Conservation (phyloP, 1,140 invertebrate species). For the Varroa destructor region DNA sequence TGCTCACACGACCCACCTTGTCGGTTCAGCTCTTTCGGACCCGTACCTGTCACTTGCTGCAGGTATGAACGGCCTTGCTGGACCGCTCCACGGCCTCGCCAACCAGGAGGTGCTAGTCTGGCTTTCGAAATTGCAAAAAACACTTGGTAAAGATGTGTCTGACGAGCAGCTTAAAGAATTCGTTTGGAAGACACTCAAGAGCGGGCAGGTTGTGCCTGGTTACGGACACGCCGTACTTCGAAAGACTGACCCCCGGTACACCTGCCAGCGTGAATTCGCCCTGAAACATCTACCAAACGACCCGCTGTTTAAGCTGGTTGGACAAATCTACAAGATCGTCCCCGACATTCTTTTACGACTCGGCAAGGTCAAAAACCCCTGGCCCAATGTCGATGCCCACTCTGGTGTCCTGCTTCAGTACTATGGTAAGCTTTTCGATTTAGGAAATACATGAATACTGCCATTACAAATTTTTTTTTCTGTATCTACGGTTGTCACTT, state of each 20-base stretch:
- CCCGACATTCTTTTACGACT: slow-evolving; percentile 48
- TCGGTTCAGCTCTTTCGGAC: slow-evolving; percentile 50
- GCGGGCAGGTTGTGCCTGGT: slow-evolving; percentile 50
- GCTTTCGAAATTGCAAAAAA: slow-evolving; percentile 41
- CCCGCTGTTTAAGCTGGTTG: slow-evolving; percentile 45
- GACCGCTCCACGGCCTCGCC: slow-evolving; percentile 50
- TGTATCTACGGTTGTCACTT: neutral
- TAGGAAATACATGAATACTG: slow-evolving; percentile 13
- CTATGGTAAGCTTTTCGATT: slow-evolving; percentile 37
- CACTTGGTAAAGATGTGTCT: slow-evolving; percentile 43
- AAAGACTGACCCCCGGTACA: slow-evolving; percentile 50
- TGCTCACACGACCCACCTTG: slow-evolving; percentile 49
- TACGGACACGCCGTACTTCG: slow-evolving; percentile 51
- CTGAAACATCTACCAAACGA: slow-evolving; percentile 49
- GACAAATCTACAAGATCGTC: slow-evolving; percentile 47
- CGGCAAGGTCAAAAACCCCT: slow-evolving; percentile 51
- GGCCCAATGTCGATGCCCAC: slow-evolving; percentile 53
- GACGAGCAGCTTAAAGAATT: slow-evolving; percentile 47
- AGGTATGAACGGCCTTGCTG: slow-evolving; percentile 49
- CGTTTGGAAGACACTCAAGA: slow-evolving; percentile 49
- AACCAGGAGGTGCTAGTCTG: slow-evolving; percentile 48
- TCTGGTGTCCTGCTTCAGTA: slow-evolving; percentile 47
- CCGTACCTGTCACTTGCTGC: slow-evolving; percentile 50
- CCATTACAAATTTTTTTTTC: neutral
- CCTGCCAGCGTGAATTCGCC: slow-evolving; percentile 49